Conservation (phyloP, 2,888 invertebrate genomes). For the Troides helena region DNA sequence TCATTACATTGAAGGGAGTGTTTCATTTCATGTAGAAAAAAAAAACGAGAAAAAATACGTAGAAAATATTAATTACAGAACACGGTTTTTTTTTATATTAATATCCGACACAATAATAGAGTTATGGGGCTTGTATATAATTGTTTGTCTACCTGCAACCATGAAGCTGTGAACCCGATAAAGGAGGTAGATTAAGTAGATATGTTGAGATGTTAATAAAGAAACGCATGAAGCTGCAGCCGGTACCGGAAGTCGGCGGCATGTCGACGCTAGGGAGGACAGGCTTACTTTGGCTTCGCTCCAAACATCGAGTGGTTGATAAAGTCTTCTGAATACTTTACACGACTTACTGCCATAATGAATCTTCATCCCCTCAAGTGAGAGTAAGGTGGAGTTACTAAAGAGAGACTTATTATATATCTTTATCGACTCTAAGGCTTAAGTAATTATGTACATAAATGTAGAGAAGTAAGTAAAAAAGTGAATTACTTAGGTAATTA, state of each 20-base stretch:
- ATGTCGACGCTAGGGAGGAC: background rate
- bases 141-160: too few species aligned
- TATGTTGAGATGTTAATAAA: too few species aligned
- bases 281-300: conserved; percentile 20
- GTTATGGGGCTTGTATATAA: too few species aligned
- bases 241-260: too few species aligned
- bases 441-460: too few species aligned
- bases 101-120: too few species aligned
- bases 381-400: background rate
- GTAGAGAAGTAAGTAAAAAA: too few species aligned
- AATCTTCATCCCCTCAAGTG: background rate
- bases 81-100: background rate
- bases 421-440: background rate
- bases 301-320: conserved; percentile 9
- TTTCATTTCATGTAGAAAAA: conserved; percentile 11
- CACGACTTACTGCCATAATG: background rate
- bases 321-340: conserved; percentile 5
- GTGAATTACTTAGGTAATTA: too few species aligned
- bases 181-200: too few species aligned
- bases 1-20: conserved; percentile 20
- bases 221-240: too few species aligned
- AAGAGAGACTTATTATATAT: background rate
- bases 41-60: background rate
- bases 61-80: background rate
- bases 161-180: too few species aligned